Base-by-base conservation (phyloP, 2,113 vertebrate species). In the Eclectus roratus region DNA sequence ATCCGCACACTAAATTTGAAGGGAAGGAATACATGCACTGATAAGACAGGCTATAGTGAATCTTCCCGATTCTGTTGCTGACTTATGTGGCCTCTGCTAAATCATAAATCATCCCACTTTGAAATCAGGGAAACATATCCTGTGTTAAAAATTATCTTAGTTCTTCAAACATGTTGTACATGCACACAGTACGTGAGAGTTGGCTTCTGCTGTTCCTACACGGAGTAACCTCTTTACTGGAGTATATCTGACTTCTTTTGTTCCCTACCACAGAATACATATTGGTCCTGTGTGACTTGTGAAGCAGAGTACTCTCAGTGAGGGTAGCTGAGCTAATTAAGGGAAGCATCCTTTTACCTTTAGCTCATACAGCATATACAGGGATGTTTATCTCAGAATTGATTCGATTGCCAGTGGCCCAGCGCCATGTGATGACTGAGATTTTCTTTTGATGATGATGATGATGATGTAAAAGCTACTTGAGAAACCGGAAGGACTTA, bases 361-460 rank as follows among this genome's bases (percentile, higher is more conserved):
- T 16, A 69, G 29, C 49, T 73, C 31, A 28, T 18, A 21, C 4
- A 65, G 23, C 0, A 0, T 10, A 46, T 39, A 64, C 11, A 69
- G 25, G 29, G 44, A 7, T 41, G 41, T 20, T 80, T 43, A 25
- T 90, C 49, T 50, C 29, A 52, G 58, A 8, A 7, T 21, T 27
- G 49, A 33, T 8, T 56, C 25, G 19, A 27, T 81, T 56, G 43
- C 37, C 5, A 1, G 8, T 64, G 50, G 19, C 55, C 55, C 5
- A 4, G 43, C 0, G 0, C n/a, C n/a, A 37, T 8, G 2, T 7
- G n/a, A 41, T 56, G 7, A 1, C 60, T 63, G 81, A 71, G 60
- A 65, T 71, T 73, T 94, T 60, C 58, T 41, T 65, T 83, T 68
- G 39, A 39, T 81, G 28, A 39, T 44, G 50, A 46, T 44, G 50